Evolutionary conservation across 2,113 vertebrate species (phyloP).

Genomic region (Osmerus eperlanus): DNA sequence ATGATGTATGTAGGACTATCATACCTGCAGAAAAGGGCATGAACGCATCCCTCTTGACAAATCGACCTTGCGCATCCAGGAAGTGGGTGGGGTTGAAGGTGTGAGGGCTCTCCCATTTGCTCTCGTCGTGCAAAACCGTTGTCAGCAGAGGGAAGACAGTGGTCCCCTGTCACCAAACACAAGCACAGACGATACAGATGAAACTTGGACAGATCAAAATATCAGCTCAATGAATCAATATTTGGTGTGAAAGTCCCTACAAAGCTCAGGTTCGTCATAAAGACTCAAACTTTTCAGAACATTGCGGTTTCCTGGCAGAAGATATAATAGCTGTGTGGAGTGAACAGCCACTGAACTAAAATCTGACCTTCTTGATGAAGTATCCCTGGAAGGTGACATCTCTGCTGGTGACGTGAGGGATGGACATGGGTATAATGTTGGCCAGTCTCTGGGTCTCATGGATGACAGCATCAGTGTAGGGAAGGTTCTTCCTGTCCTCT

Average conservation of each 20-base stretch:
- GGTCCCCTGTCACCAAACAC: slow-evolving; percentile 36
- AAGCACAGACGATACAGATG: too few relatives aligned
- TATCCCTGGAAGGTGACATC: slow-evolving; percentile 31
- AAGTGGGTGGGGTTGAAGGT: slow-evolving; percentile 46
- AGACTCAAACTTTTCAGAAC: too few relatives aligned
- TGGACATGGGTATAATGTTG: slow-evolving; percentile 15
- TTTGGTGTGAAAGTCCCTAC: too few relatives aligned
- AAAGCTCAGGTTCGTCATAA: too few relatives aligned
- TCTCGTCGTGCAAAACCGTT: slow-evolving; percentile 40
- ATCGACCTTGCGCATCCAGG: slow-evolving; percentile 35
- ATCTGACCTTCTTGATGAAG: slow-evolving; percentile 18
- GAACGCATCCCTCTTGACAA: slow-evolving; percentile 40
- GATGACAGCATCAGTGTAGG: slow-evolving; percentile 32
- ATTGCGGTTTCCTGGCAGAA: too few relatives aligned
- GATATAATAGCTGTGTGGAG: too few relatives aligned
- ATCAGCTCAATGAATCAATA: too few relatives aligned
- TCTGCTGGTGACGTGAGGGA: slow-evolving; percentile 10
- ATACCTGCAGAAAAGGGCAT: slow-evolving; percentile 48
- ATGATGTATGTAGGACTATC: background rate
- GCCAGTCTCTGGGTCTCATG: slow-evolving; percentile 32
- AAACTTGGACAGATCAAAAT: too few relatives aligned
- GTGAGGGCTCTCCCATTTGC: slow-evolving; percentile 35
- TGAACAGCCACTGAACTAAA: too few relatives aligned
- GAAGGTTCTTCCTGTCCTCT: slow-evolving; percentile 28
- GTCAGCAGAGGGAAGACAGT: slow-evolving; percentile 33